phyloP scores from a whole-genome alignment of 2,113 vertebrate genomes.

The Trinectes maculatus region DNA sequence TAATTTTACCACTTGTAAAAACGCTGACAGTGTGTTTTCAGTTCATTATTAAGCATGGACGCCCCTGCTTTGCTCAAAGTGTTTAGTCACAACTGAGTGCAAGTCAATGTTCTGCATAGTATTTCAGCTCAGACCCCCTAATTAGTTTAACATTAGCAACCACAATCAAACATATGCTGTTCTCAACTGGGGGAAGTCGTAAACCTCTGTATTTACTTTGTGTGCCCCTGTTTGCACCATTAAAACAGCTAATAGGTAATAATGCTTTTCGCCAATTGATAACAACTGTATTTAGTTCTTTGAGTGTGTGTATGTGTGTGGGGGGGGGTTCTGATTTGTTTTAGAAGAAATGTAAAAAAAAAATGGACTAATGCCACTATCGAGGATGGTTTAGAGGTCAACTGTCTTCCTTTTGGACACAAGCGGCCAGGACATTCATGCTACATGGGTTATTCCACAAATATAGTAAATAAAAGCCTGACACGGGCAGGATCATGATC shows the following conservation, averaged over 20 bases:
- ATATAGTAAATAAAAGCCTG: constrained; percentile 18
- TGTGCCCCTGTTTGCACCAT: constrained; percentile 72
- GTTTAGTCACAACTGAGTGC: constrained; percentile 70
- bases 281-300: constrained; percentile 75
- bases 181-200: constrained; percentile 79
- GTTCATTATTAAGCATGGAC: constrained; percentile 70
- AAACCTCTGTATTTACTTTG: constrained; percentile 84
- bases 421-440: background rate
- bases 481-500: constrained; percentile 22
- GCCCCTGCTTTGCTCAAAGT: constrained; percentile 30
- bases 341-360: constrained; percentile 70
- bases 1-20: too few species aligned
- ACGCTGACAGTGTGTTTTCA: constrained; percentile 51
- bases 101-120: constrained; percentile 53
- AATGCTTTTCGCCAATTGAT: constrained; percentile 81
- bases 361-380: constrained; percentile 72
- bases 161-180: constrained; percentile 78
- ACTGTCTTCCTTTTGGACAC: constrained; percentile 22
- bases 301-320: constrained; percentile 64
- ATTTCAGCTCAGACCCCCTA: constrained; percentile 82
- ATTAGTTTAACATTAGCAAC: constrained; percentile 86
- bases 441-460: constrained; percentile 25
- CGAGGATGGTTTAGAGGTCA: constrained; percentile 53
- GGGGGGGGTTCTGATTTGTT: constrained; percentile 56
- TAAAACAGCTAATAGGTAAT: constrained; percentile 80